Base-by-base conservation (phyloP, 1,140 invertebrate genomes). In the Ips nitidus region DNA sequence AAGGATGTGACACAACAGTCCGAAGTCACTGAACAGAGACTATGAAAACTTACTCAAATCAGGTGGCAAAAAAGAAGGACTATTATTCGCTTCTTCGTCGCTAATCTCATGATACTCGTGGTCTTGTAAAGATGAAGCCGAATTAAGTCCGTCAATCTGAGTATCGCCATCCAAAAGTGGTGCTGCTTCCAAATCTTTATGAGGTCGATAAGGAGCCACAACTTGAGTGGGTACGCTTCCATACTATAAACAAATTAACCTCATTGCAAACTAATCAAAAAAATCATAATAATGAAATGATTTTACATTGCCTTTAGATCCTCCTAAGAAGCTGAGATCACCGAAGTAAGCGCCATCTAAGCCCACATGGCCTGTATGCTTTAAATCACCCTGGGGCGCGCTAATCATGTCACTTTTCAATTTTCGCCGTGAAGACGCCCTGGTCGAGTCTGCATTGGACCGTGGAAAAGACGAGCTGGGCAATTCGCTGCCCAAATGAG, bases 301-400 rank as follows among this genome's bases (percentile, higher is more conserved):
- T 22, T 81, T 83, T 73, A 87, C 85, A 77, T 84, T 76, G 84
- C 86, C 78, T 71, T 80, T 80, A 41, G 86, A 89, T 41, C 88
- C 87, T 39, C 87, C 88, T 37, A 96, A 82, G 77, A 95, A 95
- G 53, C 93, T 90, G 59, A 98, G 89, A 81, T 98, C 95, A 0
- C 97, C 97, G 80, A 99, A 99, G 78, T 95, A 95, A 63, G 94
- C 93, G 3, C 97, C 97, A 81, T 99, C 97, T 7, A 97, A 85
- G 1, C 98, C 97, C 2, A 99, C 94, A 80, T 99, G 97, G 1
- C 94, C 78, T 0, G 95, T 99, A 79, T 99, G 97, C 78, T 97
- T 95, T 0, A 99, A 87, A 82, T 99, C 97, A 43, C 95, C 96
- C 80, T 98, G 94, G 0, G 98, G 97, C 41, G 90, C 89, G 6